Base-by-base conservation (phyloP, 2,888 invertebrate genomes). In the Rhynchonema sp. region DNA sequence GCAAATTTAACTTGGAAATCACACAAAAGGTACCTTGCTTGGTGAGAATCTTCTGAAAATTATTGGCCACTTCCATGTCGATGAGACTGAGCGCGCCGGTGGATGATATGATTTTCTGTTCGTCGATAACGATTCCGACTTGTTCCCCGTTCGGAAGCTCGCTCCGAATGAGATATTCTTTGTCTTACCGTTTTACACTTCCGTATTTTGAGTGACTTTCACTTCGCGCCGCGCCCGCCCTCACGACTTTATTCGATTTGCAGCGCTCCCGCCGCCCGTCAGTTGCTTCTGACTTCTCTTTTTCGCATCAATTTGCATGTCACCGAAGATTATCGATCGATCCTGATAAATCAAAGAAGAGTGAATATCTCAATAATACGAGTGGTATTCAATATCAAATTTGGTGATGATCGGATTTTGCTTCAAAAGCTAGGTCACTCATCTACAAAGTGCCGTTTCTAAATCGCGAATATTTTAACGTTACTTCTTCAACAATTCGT, bases 131-230 rank as follows among this genome's bases (percentile, higher is more conserved):
- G 46, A 77, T 74, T 66, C 64, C 71, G 27, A n/a, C 49, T 38
- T 38, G 38, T 17, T 38, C 9, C 38, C 94, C 87, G 63, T 91
- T 89, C 57, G 86, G 83, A 64, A 72, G 58, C 98, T 98, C 30
- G 92, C 90, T 1, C 98, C 98, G 70, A 99, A 91, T 59, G 99
- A 75, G 69, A 99, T 96, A 73, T 96, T 88, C 76, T 96, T 94
- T 98, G n/a, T n/a, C n/a, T n/a, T n/a, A n/a, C n/a, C n/a, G n/a
- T n/a, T n/a, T n/a, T n/a, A n/a, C n/a, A n/a, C n/a, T n/a, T n/a
- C n/a, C n/a, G n/a, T n/a, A n/a, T n/a, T n/a, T n/a, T n/a, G n/a
- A n/a, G 25, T 55, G 2, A 26, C 30, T 9, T 9, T 13, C n/a
- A 66, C 78, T 65, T 77, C 74, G 66, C 78, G 78, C 17, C 75